Conservation (phyloP, 2,113 vertebrate genomes). For the Podiceps cristatus region DNA sequence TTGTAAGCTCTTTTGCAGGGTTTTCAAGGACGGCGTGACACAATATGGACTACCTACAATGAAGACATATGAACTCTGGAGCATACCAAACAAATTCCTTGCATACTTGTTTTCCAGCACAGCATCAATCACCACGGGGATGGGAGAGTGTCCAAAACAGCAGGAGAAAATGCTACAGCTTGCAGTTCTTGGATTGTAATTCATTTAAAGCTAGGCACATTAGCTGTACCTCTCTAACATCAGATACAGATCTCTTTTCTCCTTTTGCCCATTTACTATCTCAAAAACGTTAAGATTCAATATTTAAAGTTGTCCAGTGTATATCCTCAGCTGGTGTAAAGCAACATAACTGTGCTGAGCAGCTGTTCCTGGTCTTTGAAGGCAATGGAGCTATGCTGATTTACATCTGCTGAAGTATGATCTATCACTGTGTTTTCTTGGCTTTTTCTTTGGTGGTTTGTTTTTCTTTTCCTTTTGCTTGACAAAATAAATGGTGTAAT, state of each 20-base stretch:
- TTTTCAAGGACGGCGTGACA: conserved; percentile 72
- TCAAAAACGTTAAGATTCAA: conserved; percentile 50
- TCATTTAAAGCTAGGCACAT: conserved; percentile 67
- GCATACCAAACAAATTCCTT: conserved; percentile 73
- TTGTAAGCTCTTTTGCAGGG: conserved; percentile 74
- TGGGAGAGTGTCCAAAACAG: conserved; percentile 72
- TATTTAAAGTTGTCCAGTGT: conserved; percentile 31
- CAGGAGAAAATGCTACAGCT: conserved; percentile 70
- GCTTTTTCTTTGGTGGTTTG: conserved; percentile 8
- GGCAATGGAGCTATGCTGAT: conserved; percentile 16
- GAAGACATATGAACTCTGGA: conserved; percentile 75
- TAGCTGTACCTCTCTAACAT: conserved; percentile 30
- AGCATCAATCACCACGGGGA: conserved; percentile 74
- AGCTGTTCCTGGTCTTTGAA: conserved; percentile 55
- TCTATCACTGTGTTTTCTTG: not conserved
- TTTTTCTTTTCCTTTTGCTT: conserved; percentile 33
- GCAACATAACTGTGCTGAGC: not conserved
- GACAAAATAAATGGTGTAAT: conserved; percentile 42
- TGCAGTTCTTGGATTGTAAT: conserved; percentile 68
- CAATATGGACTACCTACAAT: conserved; percentile 74
- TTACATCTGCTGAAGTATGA: conserved; percentile 36
- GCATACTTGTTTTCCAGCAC: conserved; percentile 72
- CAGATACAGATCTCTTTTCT: conserved; percentile 61
- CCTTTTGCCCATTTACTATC: conserved; percentile 46
- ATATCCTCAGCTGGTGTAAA: conserved; percentile 46